phyloP scores from a whole-genome alignment of 2,888 invertebrate genomes.

The Tuta absoluta region DNA sequence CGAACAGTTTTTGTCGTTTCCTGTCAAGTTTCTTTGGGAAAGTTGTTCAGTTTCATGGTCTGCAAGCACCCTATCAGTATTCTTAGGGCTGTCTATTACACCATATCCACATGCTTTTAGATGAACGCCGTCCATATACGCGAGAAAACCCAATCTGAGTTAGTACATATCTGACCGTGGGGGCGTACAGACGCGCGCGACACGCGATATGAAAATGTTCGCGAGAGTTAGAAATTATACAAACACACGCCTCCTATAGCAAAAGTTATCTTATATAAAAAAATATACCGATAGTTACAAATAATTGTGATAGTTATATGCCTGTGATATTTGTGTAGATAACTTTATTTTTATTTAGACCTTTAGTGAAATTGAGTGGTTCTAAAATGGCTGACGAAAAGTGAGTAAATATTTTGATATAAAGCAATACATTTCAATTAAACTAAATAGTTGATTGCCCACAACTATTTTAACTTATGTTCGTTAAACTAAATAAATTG shows the following conservation, averaged over 20 bases:
- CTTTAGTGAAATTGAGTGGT: conserved; percentile 6
- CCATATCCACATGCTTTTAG: conserved; percentile 2
- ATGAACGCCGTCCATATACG: background rate
- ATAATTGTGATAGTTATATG: background rate
- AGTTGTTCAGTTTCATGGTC: too few species aligned
- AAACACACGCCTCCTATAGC: background rate
- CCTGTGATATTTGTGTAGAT: conserved; percentile 19
- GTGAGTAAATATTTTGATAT: background rate
- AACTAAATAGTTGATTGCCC: background rate
- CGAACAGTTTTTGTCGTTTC: too few species aligned
- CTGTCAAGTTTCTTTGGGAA: too few species aligned
- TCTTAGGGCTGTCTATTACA: too few species aligned
- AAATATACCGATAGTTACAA: background rate
- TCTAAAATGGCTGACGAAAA: conserved; percentile 14
- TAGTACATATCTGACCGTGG: conserved; percentile 10
- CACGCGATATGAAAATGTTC: background rate
- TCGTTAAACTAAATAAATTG: background rate
- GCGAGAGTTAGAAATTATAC: conserved; percentile 4
- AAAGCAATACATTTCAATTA: too few species aligned
- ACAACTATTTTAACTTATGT: background rate
- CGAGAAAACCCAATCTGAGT: background rate
- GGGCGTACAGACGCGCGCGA: background rate
- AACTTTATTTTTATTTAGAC: background rate
- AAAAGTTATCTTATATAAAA: background rate
- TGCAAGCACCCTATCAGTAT: too few species aligned